Conservation (phyloP, 35 echinoderm and acorn worm genomes). For the Strongylocentrotus purpuratus region DNA sequence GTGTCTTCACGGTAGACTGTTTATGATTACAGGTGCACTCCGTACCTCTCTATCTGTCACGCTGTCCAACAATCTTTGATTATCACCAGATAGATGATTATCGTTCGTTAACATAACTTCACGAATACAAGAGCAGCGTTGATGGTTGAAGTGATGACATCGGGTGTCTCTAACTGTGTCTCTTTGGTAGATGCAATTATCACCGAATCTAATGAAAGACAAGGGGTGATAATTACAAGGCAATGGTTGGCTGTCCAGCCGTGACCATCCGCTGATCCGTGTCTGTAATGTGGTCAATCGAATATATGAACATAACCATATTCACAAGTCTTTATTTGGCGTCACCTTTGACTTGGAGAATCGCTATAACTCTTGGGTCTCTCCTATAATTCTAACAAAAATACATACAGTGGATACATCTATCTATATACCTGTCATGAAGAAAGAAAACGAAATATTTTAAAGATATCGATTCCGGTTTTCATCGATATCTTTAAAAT, state of each 20-base stretch:
- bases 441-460: too few species aligned
- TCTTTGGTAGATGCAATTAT: neutral
- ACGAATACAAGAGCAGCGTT: neutral
- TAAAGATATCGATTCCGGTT: too few species aligned
- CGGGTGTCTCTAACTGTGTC: neutral
- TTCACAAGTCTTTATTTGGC: too few species aligned
- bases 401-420: too few species aligned
- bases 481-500: too few species aligned
- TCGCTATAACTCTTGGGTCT: too few species aligned
- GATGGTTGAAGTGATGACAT: neutral
- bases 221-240: neutral
- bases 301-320: too few species aligned
- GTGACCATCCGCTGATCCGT: neutral
- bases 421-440: too few species aligned
- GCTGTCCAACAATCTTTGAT: neutral
- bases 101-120: neutral
- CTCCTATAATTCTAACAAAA: too few species aligned
- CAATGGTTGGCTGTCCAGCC: neutral
- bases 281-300: neutral
- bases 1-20: neutral
- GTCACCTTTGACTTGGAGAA: too few species aligned
- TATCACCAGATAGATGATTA: neutral
- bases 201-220: neutral
- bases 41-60: neutral
- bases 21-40: constrained; percentile 1